phyloP scores from a whole-genome alignment of 2,113 vertebrate species.

The Nyctibius bracteatus region DNA sequence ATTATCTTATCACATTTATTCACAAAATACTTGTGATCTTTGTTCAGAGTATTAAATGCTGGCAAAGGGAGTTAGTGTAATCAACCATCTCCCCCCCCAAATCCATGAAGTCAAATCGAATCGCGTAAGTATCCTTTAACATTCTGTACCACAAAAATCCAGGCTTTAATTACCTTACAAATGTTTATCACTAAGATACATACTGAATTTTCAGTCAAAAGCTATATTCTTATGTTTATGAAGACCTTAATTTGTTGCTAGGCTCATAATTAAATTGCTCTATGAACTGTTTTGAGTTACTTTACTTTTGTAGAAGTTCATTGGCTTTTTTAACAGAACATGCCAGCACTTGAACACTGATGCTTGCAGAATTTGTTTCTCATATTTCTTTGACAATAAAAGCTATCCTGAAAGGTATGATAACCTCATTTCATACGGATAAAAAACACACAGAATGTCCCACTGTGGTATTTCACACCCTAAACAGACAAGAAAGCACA shows the following conservation, averaged over 20 bases:
- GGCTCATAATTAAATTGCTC: background rate
- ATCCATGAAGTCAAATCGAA: background rate
- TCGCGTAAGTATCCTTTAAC: background rate
- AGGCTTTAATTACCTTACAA: background rate
- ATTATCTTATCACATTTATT: background rate
- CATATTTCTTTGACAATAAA: background rate
- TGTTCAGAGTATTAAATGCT: background rate
- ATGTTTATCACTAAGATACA: background rate
- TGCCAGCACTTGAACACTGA: background rate
- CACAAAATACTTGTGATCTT: background rate
- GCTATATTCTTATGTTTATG: background rate
- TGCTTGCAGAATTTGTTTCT: background rate
- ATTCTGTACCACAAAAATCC: background rate
- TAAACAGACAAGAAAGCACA: background rate
- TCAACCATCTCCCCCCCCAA: accelerated
- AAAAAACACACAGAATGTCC: background rate
- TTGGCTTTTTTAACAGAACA: background rate
- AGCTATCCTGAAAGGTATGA: background rate
- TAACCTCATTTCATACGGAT: background rate
- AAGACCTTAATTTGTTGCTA: background rate
- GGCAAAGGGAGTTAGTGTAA: background rate
- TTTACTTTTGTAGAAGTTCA: background rate
- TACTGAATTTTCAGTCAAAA: background rate
- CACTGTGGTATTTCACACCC: background rate
- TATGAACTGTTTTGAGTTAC: background rate